A percentile compares a stretch with the other conserved stretches of the same genome.
These are phyloP conservation scores for Cossypha caffra DNA, from an alignment of 2,797 vertebrate species.

Conservation along the genomic window DNA sequence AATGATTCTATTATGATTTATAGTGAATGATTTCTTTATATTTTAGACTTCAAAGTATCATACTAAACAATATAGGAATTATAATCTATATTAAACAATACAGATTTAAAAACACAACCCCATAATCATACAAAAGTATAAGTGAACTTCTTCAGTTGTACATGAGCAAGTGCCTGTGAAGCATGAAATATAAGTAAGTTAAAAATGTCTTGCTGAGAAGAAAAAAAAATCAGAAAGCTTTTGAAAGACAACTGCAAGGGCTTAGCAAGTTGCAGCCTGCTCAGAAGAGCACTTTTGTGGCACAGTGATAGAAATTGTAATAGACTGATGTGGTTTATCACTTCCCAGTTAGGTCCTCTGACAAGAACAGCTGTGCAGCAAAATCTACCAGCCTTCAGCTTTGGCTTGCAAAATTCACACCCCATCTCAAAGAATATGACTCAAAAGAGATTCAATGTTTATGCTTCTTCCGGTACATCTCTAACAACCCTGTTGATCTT, in stretches of 20 bases:
- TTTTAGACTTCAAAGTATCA: not conserved
- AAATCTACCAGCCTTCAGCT: not conserved
- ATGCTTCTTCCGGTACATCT: not conserved
- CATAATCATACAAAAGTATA: not conserved
- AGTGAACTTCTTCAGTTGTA: not conserved
- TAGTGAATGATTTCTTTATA: not conserved
- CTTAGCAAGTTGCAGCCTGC: not conserved
- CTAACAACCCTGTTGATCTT: not conserved
- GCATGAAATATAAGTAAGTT: not conserved
- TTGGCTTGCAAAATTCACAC: not conserved
- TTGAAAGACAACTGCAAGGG: not conserved
- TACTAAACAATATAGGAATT: not conserved
- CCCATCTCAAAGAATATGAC: not conserved
- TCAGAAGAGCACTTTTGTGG: not conserved
- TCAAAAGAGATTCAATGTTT: not conserved
- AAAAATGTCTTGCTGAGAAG: not conserved
- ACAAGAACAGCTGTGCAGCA: not conserved
- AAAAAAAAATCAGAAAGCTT: not conserved
- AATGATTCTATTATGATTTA: not conserved
- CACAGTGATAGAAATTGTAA: not conserved
- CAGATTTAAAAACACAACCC: not conserved
- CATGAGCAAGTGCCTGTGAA: not conserved
- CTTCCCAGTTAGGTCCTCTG: not conserved
- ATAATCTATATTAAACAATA: not conserved
- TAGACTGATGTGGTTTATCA: not conserved